phyloP scores from a whole-genome alignment of 2,113 vertebrate genomes.

The Poeciliopsis prolifica region DNA sequence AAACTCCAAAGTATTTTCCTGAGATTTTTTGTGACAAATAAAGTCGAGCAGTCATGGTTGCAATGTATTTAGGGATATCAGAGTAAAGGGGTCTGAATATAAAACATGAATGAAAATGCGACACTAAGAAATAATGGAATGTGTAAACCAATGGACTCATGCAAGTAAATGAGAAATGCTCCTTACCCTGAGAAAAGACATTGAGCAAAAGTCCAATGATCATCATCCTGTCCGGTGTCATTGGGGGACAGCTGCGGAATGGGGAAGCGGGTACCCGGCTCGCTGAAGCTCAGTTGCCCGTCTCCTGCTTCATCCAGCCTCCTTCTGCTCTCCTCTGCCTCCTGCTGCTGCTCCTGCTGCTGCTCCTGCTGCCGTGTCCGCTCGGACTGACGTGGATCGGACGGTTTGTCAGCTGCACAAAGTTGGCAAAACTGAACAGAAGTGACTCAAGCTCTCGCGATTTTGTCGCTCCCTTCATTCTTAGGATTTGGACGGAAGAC shows the following conservation, averaged over 20 bases:
- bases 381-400: slow-evolving; percentile 27
- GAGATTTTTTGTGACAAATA: too few relatives aligned
- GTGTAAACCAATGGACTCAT: neutral
- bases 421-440: slow-evolving; percentile 67
- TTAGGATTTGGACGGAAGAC: neutral
- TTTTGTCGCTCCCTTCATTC: slow-evolving; percentile 53
- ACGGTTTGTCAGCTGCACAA: slow-evolving; percentile 34
- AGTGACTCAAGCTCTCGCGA: slow-evolving; percentile 57
- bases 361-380: slow-evolving; percentile 31
- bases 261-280: slow-evolving; percentile 46
- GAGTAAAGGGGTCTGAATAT: neutral
- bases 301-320: slow-evolving; percentile 69
- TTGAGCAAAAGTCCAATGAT: slow-evolving; percentile 73
- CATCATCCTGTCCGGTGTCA: slow-evolving; percentile 71
- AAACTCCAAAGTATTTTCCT: too few relatives aligned
- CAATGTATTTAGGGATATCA: neutral
- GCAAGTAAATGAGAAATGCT: neutral
- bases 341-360: slow-evolving; percentile 8
- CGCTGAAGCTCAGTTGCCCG: slow-evolving; percentile 63
- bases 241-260: slow-evolving; percentile 42
- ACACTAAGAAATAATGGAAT: neutral
- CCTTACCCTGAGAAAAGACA: slow-evolving; percentile 68
- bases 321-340: slow-evolving; percentile 30
- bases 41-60: too few relatives aligned
- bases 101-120: neutral